phyloP scores from a whole-genome alignment of 2,888 invertebrate genomes.

The Drosophila silvestris region DNA sequence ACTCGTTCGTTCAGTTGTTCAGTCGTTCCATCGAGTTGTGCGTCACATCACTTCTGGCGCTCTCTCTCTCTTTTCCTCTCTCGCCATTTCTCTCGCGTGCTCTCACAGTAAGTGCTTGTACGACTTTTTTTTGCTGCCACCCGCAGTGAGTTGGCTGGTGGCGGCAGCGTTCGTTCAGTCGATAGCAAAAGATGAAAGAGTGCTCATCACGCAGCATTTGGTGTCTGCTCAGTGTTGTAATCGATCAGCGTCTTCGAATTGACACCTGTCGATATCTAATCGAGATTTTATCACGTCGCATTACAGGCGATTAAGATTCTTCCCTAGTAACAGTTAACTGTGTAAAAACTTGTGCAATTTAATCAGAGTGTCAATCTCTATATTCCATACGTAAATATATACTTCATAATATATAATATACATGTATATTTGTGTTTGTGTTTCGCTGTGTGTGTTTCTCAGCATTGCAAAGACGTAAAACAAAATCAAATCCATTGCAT shows the following conservation, averaged over 20 bases:
- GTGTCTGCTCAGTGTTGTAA: slow-evolving; percentile 83
- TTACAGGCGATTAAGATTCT: slow-evolving; percentile 80
- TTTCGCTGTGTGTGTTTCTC: slow-evolving; percentile 36
- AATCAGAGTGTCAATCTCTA: slow-evolving; percentile 21
- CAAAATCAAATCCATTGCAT: slow-evolving; percentile 72
- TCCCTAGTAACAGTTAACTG: not conserved
- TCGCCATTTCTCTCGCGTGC: not conserved
- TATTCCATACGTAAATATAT: slow-evolving; percentile 30
- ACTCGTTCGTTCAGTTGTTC: slow-evolving; percentile 4
- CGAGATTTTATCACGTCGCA: slow-evolving; percentile 85
- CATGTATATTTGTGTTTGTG: slow-evolving; percentile 22
- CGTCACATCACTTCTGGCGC: slow-evolving; percentile 39
- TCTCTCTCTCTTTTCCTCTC: slow-evolving; percentile 8
- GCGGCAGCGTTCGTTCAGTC: slow-evolving; percentile 76
- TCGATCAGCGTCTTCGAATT: slow-evolving; percentile 85
- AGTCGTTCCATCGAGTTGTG: slow-evolving; percentile 28
- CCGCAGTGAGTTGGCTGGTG: slow-evolving; percentile 11
- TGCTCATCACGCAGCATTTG: slow-evolving; percentile 83
- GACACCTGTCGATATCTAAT: slow-evolving; percentile 86
- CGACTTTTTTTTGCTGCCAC: slow-evolving; percentile 5
- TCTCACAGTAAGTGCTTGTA: slow-evolving; percentile 47
- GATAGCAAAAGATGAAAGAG: slow-evolving; percentile 85
- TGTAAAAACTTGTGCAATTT: slow-evolving; percentile 9
- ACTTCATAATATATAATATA: not conserved
- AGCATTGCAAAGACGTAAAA: slow-evolving; percentile 73